Conservation (phyloP, 92 coral and sea anemone species). For the Paramuricea clavata region DNA sequence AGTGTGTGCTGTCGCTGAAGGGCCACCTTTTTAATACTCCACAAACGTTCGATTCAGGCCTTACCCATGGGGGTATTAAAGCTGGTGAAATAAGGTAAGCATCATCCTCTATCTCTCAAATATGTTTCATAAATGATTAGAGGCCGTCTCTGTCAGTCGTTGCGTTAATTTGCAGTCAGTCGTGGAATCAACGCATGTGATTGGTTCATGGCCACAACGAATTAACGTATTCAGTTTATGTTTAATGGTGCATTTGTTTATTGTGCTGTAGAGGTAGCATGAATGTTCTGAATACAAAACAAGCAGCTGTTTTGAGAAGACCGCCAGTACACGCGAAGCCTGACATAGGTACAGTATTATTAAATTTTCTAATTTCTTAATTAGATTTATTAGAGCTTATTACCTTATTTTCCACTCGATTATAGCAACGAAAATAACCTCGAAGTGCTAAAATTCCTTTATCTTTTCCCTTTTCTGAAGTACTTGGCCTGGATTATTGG, state of each 20-base stretch:
- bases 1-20: slow-evolving; percentile 86
- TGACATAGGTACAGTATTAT: slow-evolving; percentile 9
- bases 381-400: neutral
- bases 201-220: neutral
- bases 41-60: slow-evolving; percentile 57
- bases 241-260: neutral
- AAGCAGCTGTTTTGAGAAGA: slow-evolving; percentile 13
- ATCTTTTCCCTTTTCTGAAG: neutral
- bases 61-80: slow-evolving; percentile 86
- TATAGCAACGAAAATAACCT: too few species aligned
- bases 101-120: too few species aligned
- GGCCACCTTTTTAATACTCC: slow-evolving; percentile 77
- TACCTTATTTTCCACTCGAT: neutral
- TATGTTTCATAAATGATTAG: neutral
- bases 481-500: neutral
- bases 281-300: slow-evolving; percentile 21
- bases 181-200: neutral
- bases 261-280: slow-evolving; percentile 10
- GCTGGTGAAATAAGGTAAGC: slow-evolving; percentile 80
- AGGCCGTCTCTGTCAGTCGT: neutral
- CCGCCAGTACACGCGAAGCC: slow-evolving; percentile 16
- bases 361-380: neutral
- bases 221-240: neutral
- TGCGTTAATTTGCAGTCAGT: neutral
- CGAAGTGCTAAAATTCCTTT: neutral